phyloP scores from a whole-genome alignment of 2,113 vertebrate species.

The Excalfactoria chinensis region DNA sequence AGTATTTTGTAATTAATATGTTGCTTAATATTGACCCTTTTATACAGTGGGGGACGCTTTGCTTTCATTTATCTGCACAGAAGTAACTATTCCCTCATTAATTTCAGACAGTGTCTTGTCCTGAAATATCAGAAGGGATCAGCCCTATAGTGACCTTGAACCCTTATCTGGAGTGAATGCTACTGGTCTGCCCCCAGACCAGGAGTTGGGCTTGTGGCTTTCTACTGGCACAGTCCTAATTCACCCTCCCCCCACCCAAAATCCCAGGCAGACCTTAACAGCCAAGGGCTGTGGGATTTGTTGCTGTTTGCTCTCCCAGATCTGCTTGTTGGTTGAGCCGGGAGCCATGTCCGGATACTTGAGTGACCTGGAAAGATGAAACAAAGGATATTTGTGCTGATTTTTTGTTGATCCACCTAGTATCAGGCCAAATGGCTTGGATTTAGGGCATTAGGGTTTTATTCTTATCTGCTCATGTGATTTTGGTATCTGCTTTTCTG shows the following conservation, averaged over 20 bases:
- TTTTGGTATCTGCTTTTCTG: background rate
- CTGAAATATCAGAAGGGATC: background rate
- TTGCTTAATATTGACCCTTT: background rate
- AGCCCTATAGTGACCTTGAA: background rate
- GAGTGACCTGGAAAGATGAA: background rate
- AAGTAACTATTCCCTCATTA: background rate
- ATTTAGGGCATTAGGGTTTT: background rate
- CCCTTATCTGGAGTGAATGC: background rate
- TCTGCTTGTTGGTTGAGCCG: background rate
- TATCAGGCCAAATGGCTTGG: background rate
- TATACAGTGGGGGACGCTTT: background rate
- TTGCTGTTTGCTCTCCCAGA: background rate
- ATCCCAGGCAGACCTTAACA: accelerated
- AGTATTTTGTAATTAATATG: background rate
- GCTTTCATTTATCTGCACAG: background rate
- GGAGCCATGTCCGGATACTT: background rate
- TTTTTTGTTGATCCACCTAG: background rate
- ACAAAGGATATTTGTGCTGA: accelerated
- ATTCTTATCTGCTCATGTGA: background rate
- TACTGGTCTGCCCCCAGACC: background rate
- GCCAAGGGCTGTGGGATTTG: background rate
- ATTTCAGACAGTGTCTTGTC: background rate
- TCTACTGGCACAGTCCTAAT: background rate
- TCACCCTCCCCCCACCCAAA: background rate
- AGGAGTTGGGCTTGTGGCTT: background rate